These are phyloP conservation scores for Ischnura elegans DNA, from an alignment of 2,888 invertebrate species.

Conservation along the genomic window DNA sequence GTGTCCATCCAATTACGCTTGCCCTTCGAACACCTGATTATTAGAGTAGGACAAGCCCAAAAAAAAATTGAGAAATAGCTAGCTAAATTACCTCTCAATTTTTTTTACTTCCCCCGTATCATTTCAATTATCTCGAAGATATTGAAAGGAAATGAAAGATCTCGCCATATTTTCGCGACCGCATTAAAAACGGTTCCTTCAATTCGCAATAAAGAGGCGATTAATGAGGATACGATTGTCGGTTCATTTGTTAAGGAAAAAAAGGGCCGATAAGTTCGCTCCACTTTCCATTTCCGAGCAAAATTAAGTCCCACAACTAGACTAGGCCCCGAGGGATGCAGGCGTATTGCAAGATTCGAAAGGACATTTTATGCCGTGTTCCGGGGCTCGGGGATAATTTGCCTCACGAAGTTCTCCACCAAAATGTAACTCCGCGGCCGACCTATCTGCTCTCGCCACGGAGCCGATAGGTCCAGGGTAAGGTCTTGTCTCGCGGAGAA, in stretches of 20 bases:
- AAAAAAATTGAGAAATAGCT: neutral
- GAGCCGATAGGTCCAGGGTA: constrained; percentile 42
- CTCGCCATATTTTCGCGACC: neutral
- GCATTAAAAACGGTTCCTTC: neutral
- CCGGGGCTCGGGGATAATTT: neutral
- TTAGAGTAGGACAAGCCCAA: neutral
- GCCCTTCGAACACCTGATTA: neutral
- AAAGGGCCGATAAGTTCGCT: neutral
- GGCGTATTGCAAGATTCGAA: neutral
- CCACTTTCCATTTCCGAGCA: constrained; percentile 9
- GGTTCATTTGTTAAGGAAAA: neutral
- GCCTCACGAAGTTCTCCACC: constrained; percentile 24
- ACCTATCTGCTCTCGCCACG: neutral
- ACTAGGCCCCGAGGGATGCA: neutral
- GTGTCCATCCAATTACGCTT: neutral
- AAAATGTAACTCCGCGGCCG: neutral
- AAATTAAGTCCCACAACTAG: neutral
- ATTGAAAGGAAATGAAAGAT: neutral
- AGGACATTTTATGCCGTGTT: neutral
- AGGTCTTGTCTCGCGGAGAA: neutral
- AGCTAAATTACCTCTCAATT: neutral
- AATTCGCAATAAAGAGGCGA: neutral
- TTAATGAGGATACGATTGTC: neutral
- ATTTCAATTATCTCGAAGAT: constrained; percentile 6
- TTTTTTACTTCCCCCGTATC: constrained; percentile 21